phyloP scores from a whole-genome alignment of 2,797 vertebrate genomes.

The Apogon talboti region DNA sequence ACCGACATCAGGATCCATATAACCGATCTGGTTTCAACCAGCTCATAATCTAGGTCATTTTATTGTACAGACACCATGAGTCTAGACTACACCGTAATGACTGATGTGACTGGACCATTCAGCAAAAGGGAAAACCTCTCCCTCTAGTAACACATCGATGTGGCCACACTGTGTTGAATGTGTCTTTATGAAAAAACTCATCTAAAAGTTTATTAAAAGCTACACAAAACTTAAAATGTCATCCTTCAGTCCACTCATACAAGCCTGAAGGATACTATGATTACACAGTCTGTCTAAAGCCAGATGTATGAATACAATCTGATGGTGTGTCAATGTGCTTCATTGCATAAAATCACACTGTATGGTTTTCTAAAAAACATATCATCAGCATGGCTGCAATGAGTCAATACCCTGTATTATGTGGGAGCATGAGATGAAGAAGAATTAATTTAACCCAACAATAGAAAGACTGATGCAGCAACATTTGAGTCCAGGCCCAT shows the following conservation, averaged over 20 bases:
- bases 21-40: conserved; percentile 1
- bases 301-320: conserved; percentile 11
- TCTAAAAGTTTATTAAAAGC: not conserved
- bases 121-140: too few species aligned
- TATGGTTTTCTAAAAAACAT: conserved; percentile 23
- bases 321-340: conserved; percentile 6
- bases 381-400: conserved; percentile 15
- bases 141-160: too few species aligned
- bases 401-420: conserved; percentile 17
- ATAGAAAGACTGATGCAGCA: conserved; percentile 25
- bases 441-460: conserved; percentile 38
- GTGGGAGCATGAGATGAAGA: not conserved
- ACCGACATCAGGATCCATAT: conserved; percentile 8
- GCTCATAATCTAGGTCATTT: not conserved
- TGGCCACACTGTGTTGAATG: too few species aligned
- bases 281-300: not conserved
- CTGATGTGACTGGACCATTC: too few species aligned
- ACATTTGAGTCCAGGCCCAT: conserved; percentile 11
- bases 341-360: conserved; percentile 1
- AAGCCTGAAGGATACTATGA: not conserved
- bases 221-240: not conserved
- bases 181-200: too few species aligned
- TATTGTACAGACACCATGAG: too few species aligned
- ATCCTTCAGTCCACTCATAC: not conserved
- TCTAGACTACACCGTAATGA: too few species aligned